Base-by-base conservation (phyloP, 2,888 invertebrate species). In the Drosophila pseudotakahashii region DNA sequence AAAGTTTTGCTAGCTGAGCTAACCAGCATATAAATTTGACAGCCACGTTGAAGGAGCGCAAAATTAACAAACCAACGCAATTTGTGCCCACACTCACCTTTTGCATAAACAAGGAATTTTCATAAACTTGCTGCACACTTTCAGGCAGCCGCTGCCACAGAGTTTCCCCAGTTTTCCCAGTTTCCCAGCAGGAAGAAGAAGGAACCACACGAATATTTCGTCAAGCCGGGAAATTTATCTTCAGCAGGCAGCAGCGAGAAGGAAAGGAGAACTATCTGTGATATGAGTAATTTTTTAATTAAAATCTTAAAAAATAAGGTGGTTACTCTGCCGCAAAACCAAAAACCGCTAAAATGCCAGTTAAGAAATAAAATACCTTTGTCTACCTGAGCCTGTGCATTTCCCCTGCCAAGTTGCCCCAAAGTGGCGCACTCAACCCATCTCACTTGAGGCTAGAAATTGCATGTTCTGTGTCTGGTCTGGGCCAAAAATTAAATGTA, bases 1-100 rank as follows among this genome's bases (percentile, higher is more conserved):
- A 81, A 81, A 81, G 71, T 84, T 81, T 64, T 70, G 48, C 55
- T 47, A 48, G 41, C 55, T 37, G 9, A 64, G 76, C 82, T 78
- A 81, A 84, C 81, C 81, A 79, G 85, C 81, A 81, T 84, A 84
- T 84, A 84, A 76, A 84, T 81, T 81, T 79, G 79, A 76, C 76
- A 81, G 79, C 50, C 61, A 73, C 58, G 54, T 41, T 55, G 54
- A 44, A 52, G 55, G 57, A 58, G 50, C 54, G 76, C 73, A 81
- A 81, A 81, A 81, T 81, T 77, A 81, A 81, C 81, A 81, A 81
- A 84, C 84, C 84, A 71, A 81, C 81, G 76, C 76, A 81, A 79
- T 77, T 77, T 81, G 62, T 72, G n/a, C 75, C 66, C 58, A 50
- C 42, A 23, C 75, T 66, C 60, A 75, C 74, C 73, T 73, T 80